phyloP scores from a whole-genome alignment of 2,797 vertebrate species.

The Melanogrammus aeglefinus region DNA sequence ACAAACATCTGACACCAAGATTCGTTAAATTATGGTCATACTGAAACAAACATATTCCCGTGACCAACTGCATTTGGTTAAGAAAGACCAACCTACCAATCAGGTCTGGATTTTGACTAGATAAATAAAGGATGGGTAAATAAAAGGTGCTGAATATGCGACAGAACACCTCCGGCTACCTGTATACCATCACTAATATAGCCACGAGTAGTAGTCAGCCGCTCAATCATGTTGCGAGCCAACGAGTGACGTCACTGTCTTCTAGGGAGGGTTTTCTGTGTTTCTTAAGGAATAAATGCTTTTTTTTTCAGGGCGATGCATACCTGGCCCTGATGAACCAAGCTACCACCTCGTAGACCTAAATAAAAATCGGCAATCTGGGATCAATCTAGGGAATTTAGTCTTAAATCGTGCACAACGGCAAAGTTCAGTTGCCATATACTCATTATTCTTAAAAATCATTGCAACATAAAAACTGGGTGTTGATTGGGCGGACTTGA shows the following conservation, averaged over 20 bases:
- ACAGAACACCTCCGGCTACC: not conserved
- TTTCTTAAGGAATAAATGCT: not conserved
- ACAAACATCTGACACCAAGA: not conserved
- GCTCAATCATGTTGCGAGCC: not conserved
- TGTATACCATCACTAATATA: not conserved
- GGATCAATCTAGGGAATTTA: not conserved
- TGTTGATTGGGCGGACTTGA: not conserved
- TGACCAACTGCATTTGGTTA: not conserved
- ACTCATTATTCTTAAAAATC: slow-evolving; percentile 3
- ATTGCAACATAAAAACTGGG: slow-evolving; percentile 3
- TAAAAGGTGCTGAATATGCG: no score
- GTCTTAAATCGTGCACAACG: not conserved
- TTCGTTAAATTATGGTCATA: not conserved
- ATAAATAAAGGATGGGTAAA: not conserved
- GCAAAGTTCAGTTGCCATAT: not conserved
- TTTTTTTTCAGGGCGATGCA: not conserved
- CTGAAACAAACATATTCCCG: not conserved
- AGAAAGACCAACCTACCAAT: not conserved
- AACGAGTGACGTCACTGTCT: not conserved
- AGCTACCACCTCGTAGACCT: not conserved
- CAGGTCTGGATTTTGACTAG: not conserved
- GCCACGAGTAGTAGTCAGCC: not conserved
- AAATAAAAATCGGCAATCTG: not conserved
- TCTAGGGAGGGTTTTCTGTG: not conserved
- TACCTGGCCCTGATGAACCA: not conserved